Conservation (phyloP, 1,140 invertebrate genomes). For the Helicoverpa zea region DNA sequence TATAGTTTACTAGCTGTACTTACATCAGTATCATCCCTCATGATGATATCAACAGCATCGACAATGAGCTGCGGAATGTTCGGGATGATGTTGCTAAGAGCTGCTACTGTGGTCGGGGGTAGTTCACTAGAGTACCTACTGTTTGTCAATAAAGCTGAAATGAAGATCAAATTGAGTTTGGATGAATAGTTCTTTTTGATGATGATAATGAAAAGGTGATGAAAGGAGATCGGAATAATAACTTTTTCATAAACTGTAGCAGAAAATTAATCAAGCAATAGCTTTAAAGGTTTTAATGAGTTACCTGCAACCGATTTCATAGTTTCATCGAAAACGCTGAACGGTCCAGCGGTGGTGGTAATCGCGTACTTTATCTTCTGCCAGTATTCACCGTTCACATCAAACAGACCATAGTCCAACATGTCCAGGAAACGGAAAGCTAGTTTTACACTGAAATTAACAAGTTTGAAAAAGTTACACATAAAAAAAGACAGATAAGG, state of each 20-base stretch:
- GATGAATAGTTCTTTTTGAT: no score
- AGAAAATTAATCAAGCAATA: neutral
- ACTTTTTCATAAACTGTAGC: neutral
- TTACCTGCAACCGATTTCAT: slow-evolving; percentile 61
- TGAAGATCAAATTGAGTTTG: slow-evolving; percentile 1
- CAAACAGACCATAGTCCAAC: slow-evolving; percentile 72
- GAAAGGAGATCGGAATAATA: no score
- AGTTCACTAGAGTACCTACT: slow-evolving; percentile 54
- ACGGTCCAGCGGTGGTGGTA: slow-evolving; percentile 58
- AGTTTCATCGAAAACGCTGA: slow-evolving; percentile 68
- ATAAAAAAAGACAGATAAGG: no score
- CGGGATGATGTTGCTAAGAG: slow-evolving; percentile 61
- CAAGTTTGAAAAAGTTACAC: neutral
- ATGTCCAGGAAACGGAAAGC: slow-evolving; percentile 71
- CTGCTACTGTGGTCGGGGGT: slow-evolving; percentile 62
- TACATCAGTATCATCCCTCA: slow-evolving; percentile 69
- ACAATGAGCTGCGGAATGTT: slow-evolving; percentile 72
- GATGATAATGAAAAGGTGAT: no score
- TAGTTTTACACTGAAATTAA: slow-evolving; percentile 72
- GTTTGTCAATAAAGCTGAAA: slow-evolving; percentile 65
- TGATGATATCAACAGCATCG: slow-evolving; percentile 68
- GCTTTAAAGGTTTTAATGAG: no score
- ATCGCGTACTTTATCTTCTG: slow-evolving; percentile 70
- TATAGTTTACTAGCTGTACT: slow-evolving; percentile 54
- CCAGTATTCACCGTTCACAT: slow-evolving; percentile 70